Evolutionary conservation across 2,888 invertebrate genomes (phyloP).

Genomic region (Noctua pronuba): DNA sequence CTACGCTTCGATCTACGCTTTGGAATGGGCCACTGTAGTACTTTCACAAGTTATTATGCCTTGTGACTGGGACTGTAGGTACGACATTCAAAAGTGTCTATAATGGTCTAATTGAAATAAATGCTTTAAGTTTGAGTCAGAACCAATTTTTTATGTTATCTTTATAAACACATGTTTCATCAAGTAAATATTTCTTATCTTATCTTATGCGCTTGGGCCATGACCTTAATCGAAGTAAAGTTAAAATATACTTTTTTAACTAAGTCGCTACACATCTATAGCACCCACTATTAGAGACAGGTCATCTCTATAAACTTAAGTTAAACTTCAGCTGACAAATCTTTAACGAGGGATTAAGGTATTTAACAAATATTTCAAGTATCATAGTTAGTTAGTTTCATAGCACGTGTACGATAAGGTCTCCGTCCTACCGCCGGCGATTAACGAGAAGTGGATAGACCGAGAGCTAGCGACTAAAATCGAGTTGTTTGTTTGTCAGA

Average conservation of each 20-base stretch:
- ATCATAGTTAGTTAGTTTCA: conserved; percentile 2
- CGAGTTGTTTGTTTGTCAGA: background rate
- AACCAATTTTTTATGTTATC: background rate
- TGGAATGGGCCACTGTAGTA: too few relatives aligned
- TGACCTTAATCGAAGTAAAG: background rate
- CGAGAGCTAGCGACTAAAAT: background rate
- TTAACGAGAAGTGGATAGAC: background rate
- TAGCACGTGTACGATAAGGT: conserved; percentile 33
- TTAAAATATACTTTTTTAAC: background rate
- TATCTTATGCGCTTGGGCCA: background rate
- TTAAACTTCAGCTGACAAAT: background rate
- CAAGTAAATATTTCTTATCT: background rate
- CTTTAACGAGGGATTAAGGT: conserved; percentile 7
- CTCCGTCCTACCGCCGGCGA: background rate
- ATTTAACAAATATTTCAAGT: conserved; percentile 25
- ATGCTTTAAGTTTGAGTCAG: too few relatives aligned
- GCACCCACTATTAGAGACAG: background rate
- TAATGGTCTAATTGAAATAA: too few relatives aligned
- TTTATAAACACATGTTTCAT: too few relatives aligned
- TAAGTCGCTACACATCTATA: background rate
- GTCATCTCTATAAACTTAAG: too few relatives aligned
- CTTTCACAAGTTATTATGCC: too few relatives aligned
- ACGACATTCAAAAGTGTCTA: too few relatives aligned
- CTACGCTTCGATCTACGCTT: too few relatives aligned
- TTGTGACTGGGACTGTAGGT: too few relatives aligned